Evolutionary conservation across 2,888 invertebrate genomes (phyloP).

Genomic region (Lymantria monacha): DNA sequence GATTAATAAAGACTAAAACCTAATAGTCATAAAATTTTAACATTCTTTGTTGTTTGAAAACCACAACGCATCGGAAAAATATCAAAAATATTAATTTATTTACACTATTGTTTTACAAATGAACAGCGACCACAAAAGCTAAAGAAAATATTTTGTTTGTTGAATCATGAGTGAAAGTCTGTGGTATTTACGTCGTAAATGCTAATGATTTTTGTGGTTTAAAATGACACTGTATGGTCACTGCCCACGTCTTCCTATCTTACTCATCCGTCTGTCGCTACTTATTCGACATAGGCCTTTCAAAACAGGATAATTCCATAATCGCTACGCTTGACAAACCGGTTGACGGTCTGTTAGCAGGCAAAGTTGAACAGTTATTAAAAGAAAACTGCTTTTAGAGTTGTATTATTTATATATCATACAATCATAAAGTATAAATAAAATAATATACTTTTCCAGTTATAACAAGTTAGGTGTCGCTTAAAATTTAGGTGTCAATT

Average conservation of each 20-base stretch:
- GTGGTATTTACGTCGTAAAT: not conserved
- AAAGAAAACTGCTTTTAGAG: too few species aligned
- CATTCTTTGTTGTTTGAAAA: not conserved
- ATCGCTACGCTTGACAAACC: too few species aligned
- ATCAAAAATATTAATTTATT: not conserved
- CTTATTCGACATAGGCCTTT: not conserved
- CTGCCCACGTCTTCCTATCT: not conserved
- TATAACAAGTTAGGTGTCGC: too few species aligned
- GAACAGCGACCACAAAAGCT: slow-evolving; percentile 11
- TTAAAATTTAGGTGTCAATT: too few species aligned
- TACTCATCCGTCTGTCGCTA: not conserved
- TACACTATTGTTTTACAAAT: not conserved
- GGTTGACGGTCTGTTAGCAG: too few species aligned
- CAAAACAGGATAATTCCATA: too few species aligned
- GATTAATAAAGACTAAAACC: not conserved
- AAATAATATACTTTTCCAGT: too few species aligned
- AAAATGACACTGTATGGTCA: not conserved
- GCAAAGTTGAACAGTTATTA: too few species aligned
- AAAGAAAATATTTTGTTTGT: slow-evolving; percentile 10
- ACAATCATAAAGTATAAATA: too few species aligned
- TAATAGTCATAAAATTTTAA: not conserved
- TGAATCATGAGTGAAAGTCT: slow-evolving; percentile 8
- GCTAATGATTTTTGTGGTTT: slow-evolving; percentile 5
- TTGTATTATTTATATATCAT: too few species aligned
- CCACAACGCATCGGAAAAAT: not conserved